Base-by-base conservation (phyloP, 2,113 vertebrate species). In the Galbula dea region DNA sequence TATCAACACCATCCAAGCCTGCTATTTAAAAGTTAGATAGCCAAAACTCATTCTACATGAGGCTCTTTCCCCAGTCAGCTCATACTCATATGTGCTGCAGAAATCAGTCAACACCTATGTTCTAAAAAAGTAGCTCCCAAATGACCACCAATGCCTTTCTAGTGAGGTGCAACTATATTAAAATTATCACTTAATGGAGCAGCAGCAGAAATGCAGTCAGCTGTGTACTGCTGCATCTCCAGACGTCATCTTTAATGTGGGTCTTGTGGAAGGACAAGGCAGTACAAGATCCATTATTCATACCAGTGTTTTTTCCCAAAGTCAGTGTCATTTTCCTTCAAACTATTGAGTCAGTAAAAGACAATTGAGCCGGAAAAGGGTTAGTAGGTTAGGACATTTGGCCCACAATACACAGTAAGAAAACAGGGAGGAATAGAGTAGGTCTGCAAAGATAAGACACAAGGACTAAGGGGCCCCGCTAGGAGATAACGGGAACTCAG, bases 131-230 rank as follows among this genome's bases (percentile, higher is more conserved):
- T 11, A 71, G 29, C 5, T 73, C 18, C 29, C 39, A 69, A 76
- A 69, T 23, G 24, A 59, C 34, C 45, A 17, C 0, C 0, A 55
- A 22, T 55, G 54, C 48, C 32, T 15, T 68, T 55, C 55, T 30
- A 55, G 59, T 29, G 61, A 77, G 45, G 6, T 69, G 24, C 34
- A 68, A 10, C 27, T 59, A 48, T 10, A 39, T 58, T 14, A 34
- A 0, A 92, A 65, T 54, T 24, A 36, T 45, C 68, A 37, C 30
- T 43, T 27, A 34, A 39, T 4, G 57, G 14, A 77, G 27, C 5
- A 72, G 54, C 22, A 48, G 79, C 32, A 93, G 54, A 55, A 90
- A 69, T 0, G 0, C 14, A 2, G 0, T 41, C 0, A 1, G 55
- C 36, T 39, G 37, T 11, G 27, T 49, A 74, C 27, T 26, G 13